These are phyloP conservation scores for Lycodopsis pacificus DNA, from an alignment of 2,797 vertebrate genomes.

Conservation along the genomic window DNA sequence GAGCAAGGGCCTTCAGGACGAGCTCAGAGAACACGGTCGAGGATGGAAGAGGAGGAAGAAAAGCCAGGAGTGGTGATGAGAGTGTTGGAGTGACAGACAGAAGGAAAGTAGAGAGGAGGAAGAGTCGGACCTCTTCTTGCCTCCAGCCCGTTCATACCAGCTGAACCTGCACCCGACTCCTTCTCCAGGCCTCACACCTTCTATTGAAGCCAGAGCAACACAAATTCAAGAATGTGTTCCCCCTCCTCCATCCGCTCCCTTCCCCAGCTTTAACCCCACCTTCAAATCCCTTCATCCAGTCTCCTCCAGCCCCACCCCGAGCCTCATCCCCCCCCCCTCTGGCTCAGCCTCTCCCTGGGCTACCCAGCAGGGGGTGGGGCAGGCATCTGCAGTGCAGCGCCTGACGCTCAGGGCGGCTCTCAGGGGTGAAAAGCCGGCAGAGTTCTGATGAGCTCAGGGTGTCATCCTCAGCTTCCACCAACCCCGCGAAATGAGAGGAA, in stretches of 20 bases:
- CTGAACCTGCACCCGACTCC: neutral
- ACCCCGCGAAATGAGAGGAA: slow-evolving; percentile 62
- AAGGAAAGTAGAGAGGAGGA: no score
- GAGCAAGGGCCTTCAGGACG: slow-evolving; percentile 36
- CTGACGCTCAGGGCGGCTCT: slow-evolving; percentile 87
- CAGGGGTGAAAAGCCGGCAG: slow-evolving; percentile 89
- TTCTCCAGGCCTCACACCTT: slow-evolving; percentile 4
- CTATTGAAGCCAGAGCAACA: neutral
- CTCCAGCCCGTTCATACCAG: neutral
- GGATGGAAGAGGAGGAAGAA: slow-evolving; percentile 16
- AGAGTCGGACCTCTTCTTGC: neutral
- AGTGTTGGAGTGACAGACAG: neutral
- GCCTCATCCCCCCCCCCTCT: slow-evolving; percentile 16
- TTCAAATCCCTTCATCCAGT: slow-evolving; percentile 52
- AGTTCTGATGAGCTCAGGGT: slow-evolving; percentile 91
- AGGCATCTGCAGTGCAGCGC: slow-evolving; percentile 78
- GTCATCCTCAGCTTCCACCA: slow-evolving; percentile 88
- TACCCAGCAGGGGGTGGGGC: slow-evolving; percentile 44
- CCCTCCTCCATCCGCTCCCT: slow-evolving; percentile 17
- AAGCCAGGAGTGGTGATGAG: slow-evolving; percentile 6
- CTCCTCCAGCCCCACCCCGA: slow-evolving; percentile 33
- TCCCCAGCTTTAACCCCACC: slow-evolving; percentile 35
- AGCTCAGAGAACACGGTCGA: slow-evolving; percentile 45
- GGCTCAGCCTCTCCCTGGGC: slow-evolving; percentile 55
- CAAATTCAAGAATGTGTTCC: neutral